Base-by-base conservation (phyloP, 2,797 vertebrate species). In the Oreonectes daqikongensis region DNA sequence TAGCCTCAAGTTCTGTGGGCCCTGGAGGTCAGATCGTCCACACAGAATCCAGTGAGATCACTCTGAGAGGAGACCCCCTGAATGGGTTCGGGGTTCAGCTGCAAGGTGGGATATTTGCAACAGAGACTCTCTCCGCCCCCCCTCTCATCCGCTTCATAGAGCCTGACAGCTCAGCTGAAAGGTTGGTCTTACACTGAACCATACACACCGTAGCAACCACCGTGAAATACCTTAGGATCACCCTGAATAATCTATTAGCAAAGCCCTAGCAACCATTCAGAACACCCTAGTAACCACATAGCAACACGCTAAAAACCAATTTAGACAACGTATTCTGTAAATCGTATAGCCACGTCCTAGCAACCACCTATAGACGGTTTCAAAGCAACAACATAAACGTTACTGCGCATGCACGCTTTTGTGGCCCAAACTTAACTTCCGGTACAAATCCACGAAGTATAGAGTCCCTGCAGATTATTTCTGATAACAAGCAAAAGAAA, bases 41-140 rank as follows among this genome's bases (percentile, higher is more conserved):
- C 50, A 93, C 95, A 0, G 97, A 99, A 90, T 96, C 91, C 4
- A 95, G 95, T 0, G 96, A 98, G 85, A 93, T 99, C 44, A 69
- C 94, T 79, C 90, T 99, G 46, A 92, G 90, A 18, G 96, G 96
- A 10, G 96, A 98, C 60, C 95, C 96, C 0, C 93, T 99, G 78
- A 96, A 95, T 4, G 96, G 97, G 82, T 99, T 99, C 0, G 97
- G 97, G 44, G 93, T 99, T n/a, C 96, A 98, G 88, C 95, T 99
- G 42, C 97, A 99, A 82, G 97, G 97, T 42, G 96, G 97, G 60
- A 96, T 98, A 88, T 99, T 99, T 40, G 95, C 96, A 82, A 98
- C 96, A 0, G 97, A 99, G 88, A 97, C 95, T 1, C 90, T 98
- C 71, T 98, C 96, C 1, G 95, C 96, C 0, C 96, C 97, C 0